A percentile compares a stretch with the other conserved stretches of the same genome.
Evolutionary conservation across 2,888 invertebrate species (phyloP).

Genomic region (Drosophila leonis): DNA sequence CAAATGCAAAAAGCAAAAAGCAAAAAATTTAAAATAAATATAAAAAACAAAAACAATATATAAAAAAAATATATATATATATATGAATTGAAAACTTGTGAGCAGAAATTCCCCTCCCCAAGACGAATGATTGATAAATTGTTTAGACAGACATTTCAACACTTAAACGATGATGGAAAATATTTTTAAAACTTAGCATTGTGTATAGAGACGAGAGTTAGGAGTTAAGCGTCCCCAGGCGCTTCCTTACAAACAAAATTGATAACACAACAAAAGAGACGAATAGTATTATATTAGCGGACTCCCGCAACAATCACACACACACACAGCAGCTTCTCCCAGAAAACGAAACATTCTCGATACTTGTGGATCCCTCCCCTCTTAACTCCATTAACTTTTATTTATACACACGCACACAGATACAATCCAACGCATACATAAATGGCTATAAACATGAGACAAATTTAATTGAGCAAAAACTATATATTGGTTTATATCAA

Average conservation of each 20-base stretch:
- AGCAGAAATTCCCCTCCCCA: constrained; percentile 40
- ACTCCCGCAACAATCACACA: constrained; percentile 45
- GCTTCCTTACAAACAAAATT: constrained; percentile 74
- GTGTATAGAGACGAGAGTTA: constrained; percentile 67
- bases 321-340: constrained; percentile 26
- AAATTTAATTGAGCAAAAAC: constrained; percentile 62
- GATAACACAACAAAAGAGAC: constrained; percentile 55
- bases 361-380: constrained; percentile 13
- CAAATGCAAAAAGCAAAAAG: constrained; percentile 66
- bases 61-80: constrained; percentile 45
- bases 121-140: constrained; percentile 35
- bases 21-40: constrained; percentile 65
- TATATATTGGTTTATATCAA: constrained; percentile 81
- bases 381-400: constrained; percentile 21
- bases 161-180: constrained; percentile 67
- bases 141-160: constrained; percentile 60
- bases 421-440: constrained; percentile 20
- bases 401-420: constrained; percentile 33
- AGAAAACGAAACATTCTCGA: constrained; percentile 39
- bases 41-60: constrained; percentile 49
- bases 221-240: constrained; percentile 51
- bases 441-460: constrained; percentile 45
- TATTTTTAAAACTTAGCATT: constrained; percentile 81
- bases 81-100: constrained; percentile 46
- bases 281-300: constrained; percentile 68